Conservation (phyloP, 2,797 vertebrate species). For the Buceros bicornis region DNA sequence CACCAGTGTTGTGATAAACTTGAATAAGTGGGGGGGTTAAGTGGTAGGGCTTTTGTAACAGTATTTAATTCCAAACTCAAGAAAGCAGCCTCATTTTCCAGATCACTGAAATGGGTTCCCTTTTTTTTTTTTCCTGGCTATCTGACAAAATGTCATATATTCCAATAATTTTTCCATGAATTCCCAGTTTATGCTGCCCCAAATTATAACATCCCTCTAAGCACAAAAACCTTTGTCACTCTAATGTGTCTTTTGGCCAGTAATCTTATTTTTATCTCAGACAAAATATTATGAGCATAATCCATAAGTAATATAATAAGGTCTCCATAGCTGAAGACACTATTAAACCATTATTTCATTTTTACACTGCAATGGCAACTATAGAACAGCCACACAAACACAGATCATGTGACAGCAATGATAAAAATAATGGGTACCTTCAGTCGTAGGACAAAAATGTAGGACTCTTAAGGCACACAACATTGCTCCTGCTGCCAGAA, state of each 20-base stretch:
- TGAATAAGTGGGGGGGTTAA: not conserved
- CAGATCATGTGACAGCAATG: not conserved
- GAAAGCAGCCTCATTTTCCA: not conserved
- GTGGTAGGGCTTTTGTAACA: not conserved
- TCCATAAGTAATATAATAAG: not conserved
- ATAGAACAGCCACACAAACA: not conserved
- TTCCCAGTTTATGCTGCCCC: not conserved
- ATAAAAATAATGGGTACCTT: not conserved
- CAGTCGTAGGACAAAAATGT: not conserved
- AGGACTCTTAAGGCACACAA: not conserved
- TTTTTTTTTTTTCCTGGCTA: not conserved
- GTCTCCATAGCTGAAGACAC: not conserved
- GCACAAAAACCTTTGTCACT: not conserved
- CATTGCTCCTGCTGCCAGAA: not conserved
- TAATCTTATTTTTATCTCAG: not conserved
- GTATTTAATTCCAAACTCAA: not conserved
- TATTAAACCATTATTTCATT: slow-evolving; percentile 11
- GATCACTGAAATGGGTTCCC: not conserved
- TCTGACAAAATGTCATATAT: not conserved
- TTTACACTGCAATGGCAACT: not conserved
- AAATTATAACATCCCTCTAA: not conserved
- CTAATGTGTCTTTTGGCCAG: not conserved
- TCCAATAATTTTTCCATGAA: not conserved
- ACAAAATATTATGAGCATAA: not conserved
- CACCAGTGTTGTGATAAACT: not conserved